Evolutionary conservation across 2,113 vertebrate genomes (phyloP), one percentile per base, ranked within the genome.

Genomic region (Vulpes lagopus): DNA sequence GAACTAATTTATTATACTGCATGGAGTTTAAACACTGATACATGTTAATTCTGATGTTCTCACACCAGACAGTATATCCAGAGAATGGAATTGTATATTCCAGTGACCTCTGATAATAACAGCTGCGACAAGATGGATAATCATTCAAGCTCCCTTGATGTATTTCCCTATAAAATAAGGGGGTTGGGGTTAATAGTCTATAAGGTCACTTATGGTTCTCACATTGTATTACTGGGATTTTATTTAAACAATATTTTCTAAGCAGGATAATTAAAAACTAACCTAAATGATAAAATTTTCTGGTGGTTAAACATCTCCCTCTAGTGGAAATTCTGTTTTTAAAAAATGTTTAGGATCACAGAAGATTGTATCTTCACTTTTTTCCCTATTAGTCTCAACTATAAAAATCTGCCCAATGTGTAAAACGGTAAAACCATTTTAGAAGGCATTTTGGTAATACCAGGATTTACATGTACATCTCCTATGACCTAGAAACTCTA

Each of bases 291-390:
- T 43, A 43, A 43, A 43, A 82, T 79, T 90, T 96, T 95, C 71
- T 91, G 51, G 84, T 51, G 96, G 86, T n/a, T 96, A 97, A 97
- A 98, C 17, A 86, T 97, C 97, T 96, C 98, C 97, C 94, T 97
- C 98, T 98, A 94, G 95, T 95, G 98, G 92, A 97, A 85, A 53
- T 82, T 92, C 92, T 74, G 69, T 92, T 97, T 71, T n/a, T 23
- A 62, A 91, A 89, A 71, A 69, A 88, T 65, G 32, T 91, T 91
- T 81, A 65, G 62, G 51, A 71, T 67, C 10, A 86, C 4, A 84
- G 1, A 69, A 59, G 9, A 11, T 11, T 67, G 2, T 49, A 32
- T 82, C 35, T 96, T 82, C 32, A 81, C 1, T 15, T 60, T 65
- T 67, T 81, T 96, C 71, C 15, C 59, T 67, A 22, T 62, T 35